Conservation (phyloP, 2,888 invertebrate genomes). For the Caenorhabditis japonica region DNA sequence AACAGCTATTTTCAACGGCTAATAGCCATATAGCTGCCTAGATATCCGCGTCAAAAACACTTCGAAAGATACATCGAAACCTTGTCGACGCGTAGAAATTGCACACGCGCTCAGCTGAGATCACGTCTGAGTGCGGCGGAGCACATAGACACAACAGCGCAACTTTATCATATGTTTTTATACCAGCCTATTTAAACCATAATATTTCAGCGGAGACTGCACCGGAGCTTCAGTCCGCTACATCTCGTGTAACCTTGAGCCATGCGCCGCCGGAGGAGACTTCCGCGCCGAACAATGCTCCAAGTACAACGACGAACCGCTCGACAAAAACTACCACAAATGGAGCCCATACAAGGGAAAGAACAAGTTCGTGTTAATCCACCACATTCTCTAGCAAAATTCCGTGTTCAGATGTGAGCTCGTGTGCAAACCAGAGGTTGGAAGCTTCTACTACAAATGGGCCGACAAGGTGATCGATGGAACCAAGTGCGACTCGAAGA, state of each 20-base stretch:
- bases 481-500: slow-evolving; percentile 85
- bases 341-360: slow-evolving; percentile 76
- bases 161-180: not conserved
- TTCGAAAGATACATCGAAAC: too few relatives aligned
- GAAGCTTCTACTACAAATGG: slow-evolving; percentile 91
- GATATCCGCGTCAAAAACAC: too few relatives aligned
- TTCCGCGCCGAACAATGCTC: slow-evolving; percentile 92
- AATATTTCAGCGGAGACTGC: slow-evolving; percentile 80
- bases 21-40: too few relatives aligned
- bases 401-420: slow-evolving; percentile 84
- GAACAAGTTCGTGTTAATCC: slow-evolving; percentile 69
- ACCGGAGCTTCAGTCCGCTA: slow-evolving; percentile 87
- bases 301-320: slow-evolving; percentile 85
- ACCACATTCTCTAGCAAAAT: not conserved
- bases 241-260: slow-evolving; percentile 91
- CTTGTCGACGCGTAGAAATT: too few relatives aligned
- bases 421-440: slow-evolving; percentile 93
- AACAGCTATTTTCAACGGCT: too few relatives aligned
- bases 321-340: slow-evolving; percentile 87
- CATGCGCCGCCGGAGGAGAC: slow-evolving; percentile 81
- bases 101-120: too few relatives aligned
- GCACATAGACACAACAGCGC: too few relatives aligned
- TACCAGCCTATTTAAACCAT: not conserved
- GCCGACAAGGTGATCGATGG: slow-evolving; percentile 83
- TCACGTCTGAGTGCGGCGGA: too few relatives aligned